A percentile compares a stretch with the other conserved stretches of the same genome.
These are phyloP conservation scores for Melieria picta DNA, from an alignment of 2,888 invertebrate species.

Conservation along the genomic window DNA sequence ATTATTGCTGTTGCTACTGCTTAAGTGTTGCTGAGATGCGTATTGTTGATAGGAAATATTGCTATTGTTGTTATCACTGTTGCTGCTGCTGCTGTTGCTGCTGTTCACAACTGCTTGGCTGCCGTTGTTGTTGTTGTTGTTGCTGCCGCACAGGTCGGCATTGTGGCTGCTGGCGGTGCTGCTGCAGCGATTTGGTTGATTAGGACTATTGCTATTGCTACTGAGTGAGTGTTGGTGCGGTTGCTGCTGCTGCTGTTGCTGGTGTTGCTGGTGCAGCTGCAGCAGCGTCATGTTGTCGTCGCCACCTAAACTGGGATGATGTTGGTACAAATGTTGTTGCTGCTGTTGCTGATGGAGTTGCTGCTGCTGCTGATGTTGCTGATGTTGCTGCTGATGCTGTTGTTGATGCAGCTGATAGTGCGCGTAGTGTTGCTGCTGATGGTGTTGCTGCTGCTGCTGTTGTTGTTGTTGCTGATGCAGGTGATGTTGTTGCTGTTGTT, in stretches of 20 bases:
- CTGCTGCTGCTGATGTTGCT: constrained; percentile 55
- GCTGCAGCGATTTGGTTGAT: constrained; percentile 53
- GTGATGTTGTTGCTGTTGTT: constrained; percentile 52
- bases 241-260: constrained; percentile 50
- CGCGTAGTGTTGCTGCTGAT: constrained; percentile 51
- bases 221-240: constrained; percentile 49
- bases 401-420: constrained; percentile 22
- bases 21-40: constrained; percentile 40
- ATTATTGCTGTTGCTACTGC: constrained; percentile 41
- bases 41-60: constrained; percentile 39
- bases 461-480: constrained; percentile 50
- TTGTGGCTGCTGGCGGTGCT: constrained; percentile 54
- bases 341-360: constrained; percentile 52
- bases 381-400: constrained; percentile 27
- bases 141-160: constrained; percentile 52
- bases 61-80: constrained; percentile 38
- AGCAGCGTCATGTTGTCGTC: constrained; percentile 44
- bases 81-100: constrained; percentile 44
- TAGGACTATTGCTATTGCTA: constrained; percentile 61
- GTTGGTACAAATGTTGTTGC: constrained; percentile 58
- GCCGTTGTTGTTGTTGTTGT: constrained; percentile 43
- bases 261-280: constrained; percentile 51
- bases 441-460: constrained; percentile 51
- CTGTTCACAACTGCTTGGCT: constrained; percentile 33
- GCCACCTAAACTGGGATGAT: constrained; percentile 61